A percentile compares a stretch with the other conserved stretches of the same genome.
phyloP scores from a whole-genome alignment of 2,888 invertebrate species.

The Schizotus pectinicornis region DNA sequence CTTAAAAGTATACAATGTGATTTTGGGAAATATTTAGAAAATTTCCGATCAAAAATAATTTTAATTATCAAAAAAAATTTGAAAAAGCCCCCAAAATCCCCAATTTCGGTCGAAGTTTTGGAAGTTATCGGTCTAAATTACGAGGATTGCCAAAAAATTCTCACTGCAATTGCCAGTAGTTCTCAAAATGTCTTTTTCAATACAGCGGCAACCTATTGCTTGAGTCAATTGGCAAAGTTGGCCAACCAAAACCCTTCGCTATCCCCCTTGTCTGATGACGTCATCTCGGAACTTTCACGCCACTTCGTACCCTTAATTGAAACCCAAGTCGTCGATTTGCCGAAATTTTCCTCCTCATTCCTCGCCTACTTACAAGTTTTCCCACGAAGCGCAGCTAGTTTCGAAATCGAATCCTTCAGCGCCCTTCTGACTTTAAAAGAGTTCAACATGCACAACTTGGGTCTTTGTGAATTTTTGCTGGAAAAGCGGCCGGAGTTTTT shows the following conservation, averaged over 20 bases:
- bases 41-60: conserved; percentile 65
- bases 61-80: conserved; percentile 54
- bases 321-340: conserved; percentile 48
- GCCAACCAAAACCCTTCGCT: conserved; percentile 26
- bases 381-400: conserved; percentile 63
- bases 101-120: conserved; percentile 58
- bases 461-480: conserved; percentile 65
- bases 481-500: conserved; percentile 62
- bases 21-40: conserved; percentile 52
- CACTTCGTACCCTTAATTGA: conserved; percentile 35
- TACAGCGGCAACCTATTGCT: conserved; percentile 33
- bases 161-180: conserved; percentile 41
- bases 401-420: conserved; percentile 63
- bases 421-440: conserved; percentile 62
- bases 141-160: conserved; percentile 58
- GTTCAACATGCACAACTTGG: conserved; percentile 64
- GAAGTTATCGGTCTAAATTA: conserved; percentile 52
- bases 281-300: conserved; percentile 34
- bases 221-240: conserved; percentile 36
- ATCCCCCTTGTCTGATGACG: conserved; percentile 34
- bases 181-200: conserved; percentile 13
- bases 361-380: conserved; percentile 65
- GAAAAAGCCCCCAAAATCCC: conserved; percentile 56
- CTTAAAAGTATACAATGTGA: conserved; percentile 28
- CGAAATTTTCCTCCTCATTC: conserved; percentile 63